Percentiles rank a stretch among this genome's conserved stretches.
phyloP scores from a whole-genome alignment of 1,140 invertebrate genomes.

The Brachionus sp. region DNA sequence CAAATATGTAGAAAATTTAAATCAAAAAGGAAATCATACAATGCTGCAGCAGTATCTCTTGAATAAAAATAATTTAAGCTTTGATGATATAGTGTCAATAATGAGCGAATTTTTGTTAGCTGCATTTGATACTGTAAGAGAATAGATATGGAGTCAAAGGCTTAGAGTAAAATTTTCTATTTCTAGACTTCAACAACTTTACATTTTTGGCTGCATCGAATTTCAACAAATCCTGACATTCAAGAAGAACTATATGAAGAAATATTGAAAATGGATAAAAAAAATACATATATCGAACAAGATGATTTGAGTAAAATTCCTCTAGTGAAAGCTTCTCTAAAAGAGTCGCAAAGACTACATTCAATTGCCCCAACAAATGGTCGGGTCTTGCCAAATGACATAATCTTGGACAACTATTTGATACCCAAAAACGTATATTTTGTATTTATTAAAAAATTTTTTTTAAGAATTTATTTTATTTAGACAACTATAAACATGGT shows the following conservation, averaged over 20 bases:
- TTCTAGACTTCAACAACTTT: conserved; percentile 24
- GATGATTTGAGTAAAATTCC: conserved; percentile 20
- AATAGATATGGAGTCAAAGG: no score
- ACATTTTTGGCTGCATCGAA: conserved; percentile 10
- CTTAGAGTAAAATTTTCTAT: not conserved
- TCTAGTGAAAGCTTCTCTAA: conserved; percentile 12
- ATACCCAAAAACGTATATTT: conserved; percentile 38
- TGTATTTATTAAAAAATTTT: not conserved
- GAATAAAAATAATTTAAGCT: not conserved
- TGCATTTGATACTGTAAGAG: conserved; percentile 24
- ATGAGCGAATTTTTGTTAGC: conserved; percentile 34
- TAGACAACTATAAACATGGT: not conserved
- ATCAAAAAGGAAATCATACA: not conserved
- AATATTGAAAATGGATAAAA: not conserved
- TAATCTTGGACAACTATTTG: conserved; percentile 20
- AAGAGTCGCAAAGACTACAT: conserved; percentile 5
- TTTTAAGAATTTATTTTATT: not conserved
- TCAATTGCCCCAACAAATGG: not conserved
- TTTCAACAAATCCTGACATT: not conserved
- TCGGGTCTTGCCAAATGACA: not conserved
- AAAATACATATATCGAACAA: not conserved
- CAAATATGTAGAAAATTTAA: not conserved
- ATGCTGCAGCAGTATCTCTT: not conserved
- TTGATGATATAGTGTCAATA: conserved; percentile 14
- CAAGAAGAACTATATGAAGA: conserved; percentile 36